These are phyloP conservation scores for Syngnathus scovelli DNA, from an alignment of 2,113 vertebrate species.

Conservation along the genomic window DNA sequence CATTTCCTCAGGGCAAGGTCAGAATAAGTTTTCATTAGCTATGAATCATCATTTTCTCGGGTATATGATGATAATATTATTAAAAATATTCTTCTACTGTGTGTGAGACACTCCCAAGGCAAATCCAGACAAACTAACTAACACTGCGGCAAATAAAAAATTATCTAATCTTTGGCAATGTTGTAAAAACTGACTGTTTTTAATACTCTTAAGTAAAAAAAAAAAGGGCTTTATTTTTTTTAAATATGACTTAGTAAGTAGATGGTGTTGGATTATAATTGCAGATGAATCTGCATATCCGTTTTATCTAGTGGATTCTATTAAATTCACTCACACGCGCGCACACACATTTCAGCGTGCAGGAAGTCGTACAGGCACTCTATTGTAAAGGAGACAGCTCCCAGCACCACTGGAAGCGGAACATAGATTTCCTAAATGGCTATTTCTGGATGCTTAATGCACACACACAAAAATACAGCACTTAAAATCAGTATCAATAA, in stretches of 20 bases:
- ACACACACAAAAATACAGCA: slow-evolving; percentile 14
- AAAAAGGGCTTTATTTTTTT: neutral
- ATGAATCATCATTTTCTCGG: neutral
- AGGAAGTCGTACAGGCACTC: slow-evolving; percentile 59
- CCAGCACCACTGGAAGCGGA: slow-evolving; percentile 49
- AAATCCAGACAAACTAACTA: neutral
- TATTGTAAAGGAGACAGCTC: slow-evolving; percentile 60
- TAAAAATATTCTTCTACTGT: neutral
- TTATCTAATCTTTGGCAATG: neutral
- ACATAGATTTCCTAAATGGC: slow-evolving; percentile 60
- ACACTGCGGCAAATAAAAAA: neutral
- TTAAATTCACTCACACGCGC: neutral
- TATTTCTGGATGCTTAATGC: slow-evolving; percentile 52
- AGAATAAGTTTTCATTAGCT: neutral
- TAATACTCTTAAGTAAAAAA: neutral
- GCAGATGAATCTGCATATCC: neutral
- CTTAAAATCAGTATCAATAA: neutral
- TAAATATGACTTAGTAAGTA: neutral
- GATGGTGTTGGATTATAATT: neutral
- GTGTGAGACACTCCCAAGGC: no score
- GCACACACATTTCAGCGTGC: slow-evolving; percentile 24
- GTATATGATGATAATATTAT: no score
- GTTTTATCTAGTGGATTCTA: neutral
- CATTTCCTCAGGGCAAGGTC: neutral
- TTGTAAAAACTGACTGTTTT: neutral